Evolutionary conservation across 2,888 invertebrate species (phyloP), one percentile per base, ranked within the genome.

Genomic region (Melinaea menophilus): DNA sequence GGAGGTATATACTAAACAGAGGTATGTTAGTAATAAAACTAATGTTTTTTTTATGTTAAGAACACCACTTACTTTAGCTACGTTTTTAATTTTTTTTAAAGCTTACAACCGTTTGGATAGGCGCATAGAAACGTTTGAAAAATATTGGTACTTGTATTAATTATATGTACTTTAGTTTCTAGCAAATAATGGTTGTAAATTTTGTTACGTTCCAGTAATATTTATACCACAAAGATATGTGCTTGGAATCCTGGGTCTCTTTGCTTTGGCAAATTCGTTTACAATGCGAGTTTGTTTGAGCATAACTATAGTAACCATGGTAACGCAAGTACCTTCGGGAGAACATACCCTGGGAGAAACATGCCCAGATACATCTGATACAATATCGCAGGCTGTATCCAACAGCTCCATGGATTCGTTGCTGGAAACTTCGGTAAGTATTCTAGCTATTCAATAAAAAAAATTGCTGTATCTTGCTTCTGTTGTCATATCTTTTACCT

Each of bases 241-340:
- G 51, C 82, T 95, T 71, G 93, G 94, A 63, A 79, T 95, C 5
- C 92, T 95, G 93, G 94, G 95, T 9, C 92, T 95, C 69, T 86
- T 95, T 66, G 95, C 94, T 0, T 82, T 95, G 63, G 91, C 93
- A 41, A 95, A 94, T 77, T 94, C 95, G 5, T 95, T 94, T 75
- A 94, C 94, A 41, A 95, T 95, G 94, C 88, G 95, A 33, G 93
- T 94, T 2, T 94, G 93, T 67, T 88, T 95, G 13, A 94, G 94
- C 54, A 92, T 94, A 76, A 93, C 94, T 2, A 94, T 95, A 46
- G 94, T 94, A 2, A 92, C 94, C 71, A 93, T 95, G 93, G 93
- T 94, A 0, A 73, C 80, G 0, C 77, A 84, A 4, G 71, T 79
- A 1, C 76, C 81, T 2, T 61, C 81, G 0, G 69, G 80, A 1